These are phyloP conservation scores for Vanessa cardui DNA, from an alignment of 2,888 invertebrate genomes.

Conservation along the genomic window DNA sequence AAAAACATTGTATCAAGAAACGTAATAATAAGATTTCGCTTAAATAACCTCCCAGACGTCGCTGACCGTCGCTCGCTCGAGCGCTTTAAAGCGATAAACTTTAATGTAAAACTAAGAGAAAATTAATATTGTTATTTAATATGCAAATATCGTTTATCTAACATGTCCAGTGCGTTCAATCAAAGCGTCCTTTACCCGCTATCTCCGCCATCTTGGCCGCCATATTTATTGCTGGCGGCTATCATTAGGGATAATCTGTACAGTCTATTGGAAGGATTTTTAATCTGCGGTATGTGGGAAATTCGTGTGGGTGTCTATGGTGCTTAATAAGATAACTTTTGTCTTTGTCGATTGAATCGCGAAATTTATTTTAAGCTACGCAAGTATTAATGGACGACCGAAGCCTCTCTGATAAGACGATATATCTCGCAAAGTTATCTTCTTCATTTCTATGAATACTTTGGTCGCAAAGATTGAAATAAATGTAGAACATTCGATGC, in stretches of 20 bases:
- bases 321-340: constrained; percentile 34
- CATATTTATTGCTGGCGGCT: constrained; percentile 66
- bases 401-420: not conserved
- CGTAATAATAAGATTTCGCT: not conserved
- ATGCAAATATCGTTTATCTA: constrained; percentile 78
- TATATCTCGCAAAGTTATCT: not conserved
- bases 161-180: constrained; percentile 78
- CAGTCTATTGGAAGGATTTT: constrained; percentile 54
- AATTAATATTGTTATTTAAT: constrained; percentile 80
- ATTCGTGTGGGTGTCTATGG: constrained; percentile 37
- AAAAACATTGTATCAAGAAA: constrained; percentile 34
- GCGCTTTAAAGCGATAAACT: constrained; percentile 28
- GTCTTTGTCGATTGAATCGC: constrained; percentile 29
- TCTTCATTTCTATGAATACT: not conserved
- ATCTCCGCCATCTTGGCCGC: constrained; percentile 70
- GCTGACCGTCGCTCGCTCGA: not conserved
- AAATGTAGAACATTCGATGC: no score
- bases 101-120: constrained; percentile 44
- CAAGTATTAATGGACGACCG: constrained; percentile 1
- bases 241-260: constrained; percentile 64
- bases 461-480: no score
- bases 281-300: constrained; percentile 43
- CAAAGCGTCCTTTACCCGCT: constrained; percentile 77
- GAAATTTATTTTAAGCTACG: constrained; percentile 23
- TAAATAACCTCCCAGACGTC: not conserved